Evolutionary conservation across 2,888 invertebrate species (phyloP).

Genomic region (Rutpela maculata): DNA sequence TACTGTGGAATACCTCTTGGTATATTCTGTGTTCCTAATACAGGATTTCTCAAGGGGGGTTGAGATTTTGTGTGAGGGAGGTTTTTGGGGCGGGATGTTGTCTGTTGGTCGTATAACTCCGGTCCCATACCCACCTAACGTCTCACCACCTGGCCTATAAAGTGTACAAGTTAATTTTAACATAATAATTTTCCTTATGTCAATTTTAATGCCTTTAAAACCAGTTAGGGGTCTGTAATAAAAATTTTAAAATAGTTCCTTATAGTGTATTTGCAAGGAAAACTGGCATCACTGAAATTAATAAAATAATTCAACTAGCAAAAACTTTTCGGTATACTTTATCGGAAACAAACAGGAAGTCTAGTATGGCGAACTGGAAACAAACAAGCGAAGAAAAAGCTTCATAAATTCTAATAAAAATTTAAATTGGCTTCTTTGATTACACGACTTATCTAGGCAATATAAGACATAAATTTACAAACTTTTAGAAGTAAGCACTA

Average conservation of each 20-base stretch:
- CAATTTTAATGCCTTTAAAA: too few relatives aligned
- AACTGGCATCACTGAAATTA: background rate
- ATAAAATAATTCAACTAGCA: constrained; percentile 2
- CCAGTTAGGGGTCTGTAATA: background rate
- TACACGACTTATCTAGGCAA: constrained; percentile 27
- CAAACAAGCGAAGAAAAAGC: constrained; percentile 31
- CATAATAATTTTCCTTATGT: too few relatives aligned
- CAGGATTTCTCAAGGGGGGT: too few relatives aligned
- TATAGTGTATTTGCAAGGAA: background rate
- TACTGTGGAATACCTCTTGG: too few relatives aligned
- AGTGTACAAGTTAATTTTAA: too few relatives aligned
- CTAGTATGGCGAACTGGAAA: constrained; percentile 14
- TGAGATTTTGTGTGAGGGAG: too few relatives aligned
- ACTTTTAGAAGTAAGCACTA: constrained; percentile 23
- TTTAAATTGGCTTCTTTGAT: constrained; percentile 43
- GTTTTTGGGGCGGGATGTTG: too few relatives aligned
- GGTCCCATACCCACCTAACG: too few relatives aligned
- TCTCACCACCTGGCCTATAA: too few relatives aligned
- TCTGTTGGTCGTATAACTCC: too few relatives aligned
- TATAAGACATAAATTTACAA: constrained; percentile 37
- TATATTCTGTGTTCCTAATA: too few relatives aligned
- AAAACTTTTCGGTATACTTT: background rate
- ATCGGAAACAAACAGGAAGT: constrained; percentile 30
- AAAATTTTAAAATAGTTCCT: background rate
- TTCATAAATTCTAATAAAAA: constrained; percentile 40